Base-by-base conservation (phyloP, 2,797 vertebrate species). In the Trachops cirrhosus region DNA sequence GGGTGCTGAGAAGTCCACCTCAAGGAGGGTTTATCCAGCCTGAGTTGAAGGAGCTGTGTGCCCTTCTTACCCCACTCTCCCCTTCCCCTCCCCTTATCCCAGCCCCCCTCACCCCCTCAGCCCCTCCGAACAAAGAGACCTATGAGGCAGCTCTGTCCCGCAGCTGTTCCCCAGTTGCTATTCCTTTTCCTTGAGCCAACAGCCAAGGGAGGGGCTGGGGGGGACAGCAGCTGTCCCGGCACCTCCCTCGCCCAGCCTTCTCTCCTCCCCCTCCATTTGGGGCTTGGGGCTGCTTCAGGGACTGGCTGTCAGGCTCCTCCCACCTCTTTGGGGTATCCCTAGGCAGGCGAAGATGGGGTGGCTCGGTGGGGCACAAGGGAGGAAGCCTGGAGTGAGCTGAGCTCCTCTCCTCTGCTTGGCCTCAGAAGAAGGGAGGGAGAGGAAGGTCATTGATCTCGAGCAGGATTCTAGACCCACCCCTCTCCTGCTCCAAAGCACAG, bases 111-210 rank as follows among this genome's bases (percentile, higher is more conserved):
- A 0, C 75, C 79, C 86, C 54, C 91, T 48, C 75, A 24, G 54
- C 90, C 91, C 95, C 96, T 97, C 68, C 0, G 39, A 96, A 97
- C 96, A 97, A 97, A 97, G 96, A 89, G 89, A 91, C 87, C 91
- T 87, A 18, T 50, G 87, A 93, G 80, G 84, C 93, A 59, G 89
- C 95, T 90, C 83, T 91, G 93, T 64, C 85, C 83, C 54, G 80
- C 95, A 97, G 96, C 96, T 97, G 95, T 96, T 96, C 95, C 93
- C 93, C 96, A 95, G 96, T 96, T 97, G 96, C 96, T 89, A 77
- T 86, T 92, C 95, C 95, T 78, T 85, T 96, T 91, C 83, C 57
- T 32, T 26, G 80, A 96, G 97, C 95, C 92, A 98, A 94, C 68
- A 95, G 87, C 91, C 44, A 1, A 84, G 95, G 97, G 96, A 95